Conservation (phyloP, 2,113 vertebrate species). For the Hippocampus zosterae region DNA sequence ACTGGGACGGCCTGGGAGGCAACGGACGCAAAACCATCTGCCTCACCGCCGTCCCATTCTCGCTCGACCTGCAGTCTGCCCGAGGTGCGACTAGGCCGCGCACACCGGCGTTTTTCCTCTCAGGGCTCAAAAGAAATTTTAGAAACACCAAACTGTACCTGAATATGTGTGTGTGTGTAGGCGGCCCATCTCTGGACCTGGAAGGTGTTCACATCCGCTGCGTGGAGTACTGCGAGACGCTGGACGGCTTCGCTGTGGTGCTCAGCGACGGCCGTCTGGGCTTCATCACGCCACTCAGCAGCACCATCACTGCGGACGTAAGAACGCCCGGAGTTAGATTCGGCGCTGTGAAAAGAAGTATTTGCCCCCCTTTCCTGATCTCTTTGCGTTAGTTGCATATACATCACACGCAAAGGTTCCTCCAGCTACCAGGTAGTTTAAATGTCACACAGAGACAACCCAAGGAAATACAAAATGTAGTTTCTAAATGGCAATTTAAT, state of each 20-base stretch:
- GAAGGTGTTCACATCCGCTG: conserved; percentile 81
- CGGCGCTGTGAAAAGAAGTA: no score
- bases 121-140: no score
- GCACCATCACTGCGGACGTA: conserved; percentile 87
- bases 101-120: neutral
- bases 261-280: conserved; percentile 93
- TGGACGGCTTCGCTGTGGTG: conserved; percentile 93
- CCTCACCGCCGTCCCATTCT: conserved; percentile 91
- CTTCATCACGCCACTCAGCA: conserved; percentile 90
- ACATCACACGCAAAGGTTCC: no score
- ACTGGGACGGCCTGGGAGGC: conserved; percentile 87
- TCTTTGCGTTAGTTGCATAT: no score
- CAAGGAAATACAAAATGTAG: no score
- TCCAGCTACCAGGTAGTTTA: no score
- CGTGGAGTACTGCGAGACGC: conserved; percentile 92
- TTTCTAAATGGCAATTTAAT: no score
- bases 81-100: conserved; percentile 74
- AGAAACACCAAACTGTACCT: neutral
- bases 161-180: conserved; percentile 34
- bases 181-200: conserved; percentile 89
- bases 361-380: no score
- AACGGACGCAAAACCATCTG: conserved; percentile 93
- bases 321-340: conserved; percentile 17
- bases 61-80: conserved; percentile 91
- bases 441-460: no score